Evolutionary conservation across 2,797 vertebrate genomes (phyloP).

Genomic region (Rhinatrema bivittatum): DNA sequence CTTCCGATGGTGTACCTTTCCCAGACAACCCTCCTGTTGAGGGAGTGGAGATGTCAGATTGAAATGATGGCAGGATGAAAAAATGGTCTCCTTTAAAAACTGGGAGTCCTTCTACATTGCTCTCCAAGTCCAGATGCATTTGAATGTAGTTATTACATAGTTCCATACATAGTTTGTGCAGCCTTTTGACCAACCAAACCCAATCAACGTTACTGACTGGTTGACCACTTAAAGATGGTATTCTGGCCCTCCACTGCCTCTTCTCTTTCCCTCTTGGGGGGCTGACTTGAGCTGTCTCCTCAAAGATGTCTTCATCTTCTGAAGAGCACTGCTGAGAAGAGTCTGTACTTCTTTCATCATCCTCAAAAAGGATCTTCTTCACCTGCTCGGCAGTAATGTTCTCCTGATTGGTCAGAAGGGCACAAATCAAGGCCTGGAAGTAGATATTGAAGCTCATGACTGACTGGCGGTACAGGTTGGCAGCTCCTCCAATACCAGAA

Average conservation of each 20-base stretch:
- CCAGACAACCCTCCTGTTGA: conserved; percentile 73
- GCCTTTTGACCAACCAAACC: conserved; percentile 87
- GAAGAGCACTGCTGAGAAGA: conserved; percentile 89
- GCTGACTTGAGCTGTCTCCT: conserved; percentile 93
- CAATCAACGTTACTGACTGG: conserved; percentile 81
- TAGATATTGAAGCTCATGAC: conserved; percentile 97
- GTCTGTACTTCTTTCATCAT: conserved; percentile 84
- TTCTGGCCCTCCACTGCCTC: conserved; percentile 72
- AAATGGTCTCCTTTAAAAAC: conserved; percentile 60
- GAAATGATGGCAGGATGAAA: conserved; percentile 83
- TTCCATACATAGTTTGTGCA: conserved; percentile 90
- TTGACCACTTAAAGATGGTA: conserved; percentile 79
- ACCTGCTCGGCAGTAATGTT: conserved; percentile 83
- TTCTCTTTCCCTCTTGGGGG: conserved; percentile 81
- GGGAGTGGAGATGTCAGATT: conserved; percentile 78
- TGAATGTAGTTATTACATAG: conserved; percentile 93
- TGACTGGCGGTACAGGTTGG: conserved; percentile 91
- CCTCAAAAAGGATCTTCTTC: conserved; percentile 86
- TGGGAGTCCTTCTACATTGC: conserved; percentile 64
- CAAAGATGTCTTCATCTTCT: conserved; percentile 96
- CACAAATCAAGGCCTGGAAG: conserved; percentile 85
- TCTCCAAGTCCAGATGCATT: conserved; percentile 90
- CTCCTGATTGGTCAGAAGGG: conserved; percentile 82
- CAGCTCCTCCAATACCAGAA: conserved; percentile 86
- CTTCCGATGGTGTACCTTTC: conserved; percentile 80